Evolutionary conservation across 1,140 invertebrate species (phyloP).

Genomic region (Meteorus sp.): DNA sequence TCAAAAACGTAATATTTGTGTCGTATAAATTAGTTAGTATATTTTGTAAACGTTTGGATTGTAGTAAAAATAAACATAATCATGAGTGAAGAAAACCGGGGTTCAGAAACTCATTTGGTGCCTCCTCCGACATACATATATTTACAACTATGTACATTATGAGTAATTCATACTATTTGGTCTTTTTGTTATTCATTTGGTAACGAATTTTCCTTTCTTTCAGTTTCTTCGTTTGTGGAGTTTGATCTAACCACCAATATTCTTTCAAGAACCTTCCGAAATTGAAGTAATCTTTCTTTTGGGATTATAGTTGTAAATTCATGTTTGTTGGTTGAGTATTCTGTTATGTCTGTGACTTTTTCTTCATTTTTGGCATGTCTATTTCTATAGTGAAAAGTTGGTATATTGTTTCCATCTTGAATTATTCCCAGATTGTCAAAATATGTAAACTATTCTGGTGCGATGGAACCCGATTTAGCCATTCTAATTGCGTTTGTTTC

Average conservation of each 20-base stretch:
- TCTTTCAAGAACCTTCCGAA: not conserved
- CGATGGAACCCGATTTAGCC: not conserved
- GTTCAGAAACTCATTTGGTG: too few relatives aligned
- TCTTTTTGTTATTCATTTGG: too few relatives aligned
- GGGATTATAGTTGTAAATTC: not conserved
- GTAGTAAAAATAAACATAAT: too few relatives aligned
- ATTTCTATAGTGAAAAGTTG: constrained; percentile 9
- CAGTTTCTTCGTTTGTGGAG: too few relatives aligned
- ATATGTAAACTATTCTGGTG: constrained; percentile 3
- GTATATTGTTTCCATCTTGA: constrained; percentile 10
- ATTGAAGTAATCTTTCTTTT: not conserved
- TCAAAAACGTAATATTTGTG: too few relatives aligned
- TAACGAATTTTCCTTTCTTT: too few relatives aligned
- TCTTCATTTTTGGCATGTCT: constrained; percentile 3
- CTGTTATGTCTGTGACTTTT: not conserved
- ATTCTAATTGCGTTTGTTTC: not conserved
- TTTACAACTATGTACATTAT: too few relatives aligned
- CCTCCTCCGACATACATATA: too few relatives aligned
- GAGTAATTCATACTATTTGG: too few relatives aligned
- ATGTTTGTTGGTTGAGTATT: not conserved
- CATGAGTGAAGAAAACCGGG: too few relatives aligned
- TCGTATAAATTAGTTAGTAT: too few relatives aligned
- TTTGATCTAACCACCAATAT: not conserved
- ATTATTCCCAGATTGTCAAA: constrained; percentile 12
- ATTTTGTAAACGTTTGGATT: too few relatives aligned